A percentile compares a stretch with the other conserved stretches of the same genome.
phyloP scores from a whole-genome alignment of 1,140 invertebrate species.

The Reticulitermes speratus region DNA sequence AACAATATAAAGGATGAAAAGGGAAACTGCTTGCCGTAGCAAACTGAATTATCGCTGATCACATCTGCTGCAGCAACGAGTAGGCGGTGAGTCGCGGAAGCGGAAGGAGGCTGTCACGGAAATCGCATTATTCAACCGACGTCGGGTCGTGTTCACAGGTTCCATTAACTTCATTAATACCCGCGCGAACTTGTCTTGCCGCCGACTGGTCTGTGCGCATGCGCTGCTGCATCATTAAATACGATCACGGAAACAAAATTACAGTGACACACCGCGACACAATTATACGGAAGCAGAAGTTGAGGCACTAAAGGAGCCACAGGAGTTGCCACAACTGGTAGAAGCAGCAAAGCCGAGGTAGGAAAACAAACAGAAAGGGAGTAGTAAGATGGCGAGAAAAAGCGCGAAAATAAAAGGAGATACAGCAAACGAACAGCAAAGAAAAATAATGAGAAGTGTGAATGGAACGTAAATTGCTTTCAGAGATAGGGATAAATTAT shows the following conservation, averaged over 20 bases:
- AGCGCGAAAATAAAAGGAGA: too few relatives aligned
- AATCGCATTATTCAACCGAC: neutral
- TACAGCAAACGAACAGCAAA: too few relatives aligned
- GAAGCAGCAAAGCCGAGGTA: too few relatives aligned
- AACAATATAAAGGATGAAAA: neutral
- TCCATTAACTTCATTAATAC: conserved; percentile 2
- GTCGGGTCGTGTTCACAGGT: neutral
- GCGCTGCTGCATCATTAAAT: neutral
- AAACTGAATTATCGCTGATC: conserved; percentile 6
- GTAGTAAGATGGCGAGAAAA: too few relatives aligned
- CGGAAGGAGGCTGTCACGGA: neutral
- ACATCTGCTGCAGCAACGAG: neutral
- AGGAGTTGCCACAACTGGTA: neutral
- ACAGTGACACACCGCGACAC: neutral
- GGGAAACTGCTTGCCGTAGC: neutral
- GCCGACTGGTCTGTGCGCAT: neutral
- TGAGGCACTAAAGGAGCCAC: neutral
- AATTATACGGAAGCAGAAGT: too few relatives aligned
- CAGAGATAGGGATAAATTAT: too few relatives aligned
- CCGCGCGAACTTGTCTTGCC: neutral
- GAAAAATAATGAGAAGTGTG: too few relatives aligned
- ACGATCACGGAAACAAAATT: conserved; percentile 4
- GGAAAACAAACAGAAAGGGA: too few relatives aligned
- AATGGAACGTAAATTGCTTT: too few relatives aligned
- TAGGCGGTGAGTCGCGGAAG: neutral